phyloP scores from a whole-genome alignment of 1,140 invertebrate species.

The Papilio polyxenes region DNA sequence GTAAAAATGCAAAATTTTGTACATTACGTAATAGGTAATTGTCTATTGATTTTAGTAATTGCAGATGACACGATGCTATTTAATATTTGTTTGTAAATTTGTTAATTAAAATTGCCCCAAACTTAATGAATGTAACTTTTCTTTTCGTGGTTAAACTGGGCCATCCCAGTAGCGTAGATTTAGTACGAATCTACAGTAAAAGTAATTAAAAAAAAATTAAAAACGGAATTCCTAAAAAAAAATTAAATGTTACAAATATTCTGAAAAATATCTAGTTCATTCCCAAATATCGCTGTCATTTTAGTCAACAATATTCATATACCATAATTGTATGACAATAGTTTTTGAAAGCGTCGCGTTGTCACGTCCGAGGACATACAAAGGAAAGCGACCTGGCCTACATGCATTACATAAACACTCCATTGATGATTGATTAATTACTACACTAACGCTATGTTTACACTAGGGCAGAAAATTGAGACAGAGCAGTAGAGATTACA shows the following conservation, averaged over 20 bases:
- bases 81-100: too few relatives aligned
- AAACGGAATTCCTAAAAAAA: too few relatives aligned
- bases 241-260: background rate
- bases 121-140: too few relatives aligned
- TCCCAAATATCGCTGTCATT: background rate
- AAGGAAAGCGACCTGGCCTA: constrained; percentile 66
- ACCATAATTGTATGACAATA: constrained; percentile 19
- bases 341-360: constrained; percentile 5
- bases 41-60: constrained; percentile 5
- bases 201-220: too few relatives aligned
- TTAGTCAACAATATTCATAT: background rate
- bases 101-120: too few relatives aligned
- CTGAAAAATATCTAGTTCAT: background rate
- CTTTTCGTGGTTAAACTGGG: too few relatives aligned
- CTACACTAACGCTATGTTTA: constrained; percentile 23
- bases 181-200: too few relatives aligned
- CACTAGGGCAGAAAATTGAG: background rate
- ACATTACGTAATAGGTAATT: background rate
- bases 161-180: background rate
- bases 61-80: background rate
- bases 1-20: background rate
- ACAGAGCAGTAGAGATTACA: background rate
- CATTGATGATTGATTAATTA: constrained; percentile 43
- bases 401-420: constrained; percentile 56
- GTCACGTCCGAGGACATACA: constrained; percentile 38